Base-by-base conservation (phyloP, 2,113 vertebrate genomes). In the Nicator chloris region DNA sequence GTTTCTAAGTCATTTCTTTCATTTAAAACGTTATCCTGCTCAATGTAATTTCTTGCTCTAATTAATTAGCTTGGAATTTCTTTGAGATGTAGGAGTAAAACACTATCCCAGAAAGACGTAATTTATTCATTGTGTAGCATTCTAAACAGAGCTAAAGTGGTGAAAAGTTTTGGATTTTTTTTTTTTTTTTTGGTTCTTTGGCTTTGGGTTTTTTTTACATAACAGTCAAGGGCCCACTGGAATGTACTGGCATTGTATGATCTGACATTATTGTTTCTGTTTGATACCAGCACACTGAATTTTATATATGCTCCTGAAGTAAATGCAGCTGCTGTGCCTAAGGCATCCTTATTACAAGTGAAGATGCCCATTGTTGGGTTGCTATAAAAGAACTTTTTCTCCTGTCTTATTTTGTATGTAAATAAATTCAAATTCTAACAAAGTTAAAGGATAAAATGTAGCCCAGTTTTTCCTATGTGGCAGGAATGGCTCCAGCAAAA, bases 21-120 rank as follows among this genome's bases (percentile, higher is more conserved):
- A 97, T 96, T 96, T 92, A 91, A 91, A 97, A 96, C 24, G 2
- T 96, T 96, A 97, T 91, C 91, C 95, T 53, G 24, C 84, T 96
- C 92, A 94, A 47, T 89, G 82, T 96, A 94, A 96, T 97, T 96
- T 97, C 93, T 93, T 94, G 90, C 92, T 95, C 27, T 96, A 95
- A 92, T 96, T 97, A 95, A 94, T 96, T 97, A 83, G 84, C 95
- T 96, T 30, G 85, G 82, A 89, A 95, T 97, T 96, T 97, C 95
- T 90, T 91, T 95, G 84, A 97, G 94, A 90, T 94, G 79, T 77
- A 88, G 72, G 80, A 95, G 20, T 65, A 94, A 83, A 88, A 70
- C 75, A 28, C 64, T 93, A 26, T 87, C 92, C 93, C 93, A 92
- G 78, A 95, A 96, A 61, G 83, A 93, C 89, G 12, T 96, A 92